Conservation (phyloP, 1,140 invertebrate species). For the Diorhabda carinulata region DNA sequence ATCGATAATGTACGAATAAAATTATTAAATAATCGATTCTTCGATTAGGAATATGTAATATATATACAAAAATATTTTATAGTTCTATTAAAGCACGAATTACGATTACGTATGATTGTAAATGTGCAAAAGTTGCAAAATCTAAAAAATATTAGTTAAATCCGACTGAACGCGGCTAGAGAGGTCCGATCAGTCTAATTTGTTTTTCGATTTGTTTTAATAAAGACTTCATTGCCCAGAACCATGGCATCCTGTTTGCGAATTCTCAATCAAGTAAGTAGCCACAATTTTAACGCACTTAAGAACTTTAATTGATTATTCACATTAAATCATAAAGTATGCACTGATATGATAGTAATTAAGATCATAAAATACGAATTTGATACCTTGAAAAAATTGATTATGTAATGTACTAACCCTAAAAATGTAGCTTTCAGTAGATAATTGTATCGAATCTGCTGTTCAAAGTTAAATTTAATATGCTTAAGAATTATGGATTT, state of each 20-base stretch:
- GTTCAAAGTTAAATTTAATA: too few species aligned
- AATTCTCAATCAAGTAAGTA: slow-evolving; percentile 68
- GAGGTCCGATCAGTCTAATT: not conserved
- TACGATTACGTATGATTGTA: too few species aligned
- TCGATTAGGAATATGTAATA: too few species aligned
- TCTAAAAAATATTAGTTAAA: not conserved
- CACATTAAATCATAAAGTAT: too few species aligned
- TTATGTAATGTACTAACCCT: not conserved
- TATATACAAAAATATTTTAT: too few species aligned
- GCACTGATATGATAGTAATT: not conserved
- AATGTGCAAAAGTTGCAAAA: not conserved
- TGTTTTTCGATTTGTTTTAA: not conserved
- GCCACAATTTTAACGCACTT: not conserved
- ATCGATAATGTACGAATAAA: too few species aligned
- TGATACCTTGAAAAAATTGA: not conserved
- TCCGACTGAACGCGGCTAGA: not conserved
- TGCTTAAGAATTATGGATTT: too few species aligned
- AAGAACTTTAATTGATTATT: too few species aligned
- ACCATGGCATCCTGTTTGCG: slow-evolving; percentile 69
- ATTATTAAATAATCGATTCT: too few species aligned
- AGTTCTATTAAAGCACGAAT: too few species aligned
- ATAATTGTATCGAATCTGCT: too few species aligned
- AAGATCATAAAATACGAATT: not conserved
- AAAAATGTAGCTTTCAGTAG: too few species aligned
- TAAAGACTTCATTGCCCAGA: slow-evolving; percentile 27